These are phyloP conservation scores for Microchirus variegatus DNA, from an alignment of 2,797 vertebrate genomes.

Conservation along the genomic window DNA sequence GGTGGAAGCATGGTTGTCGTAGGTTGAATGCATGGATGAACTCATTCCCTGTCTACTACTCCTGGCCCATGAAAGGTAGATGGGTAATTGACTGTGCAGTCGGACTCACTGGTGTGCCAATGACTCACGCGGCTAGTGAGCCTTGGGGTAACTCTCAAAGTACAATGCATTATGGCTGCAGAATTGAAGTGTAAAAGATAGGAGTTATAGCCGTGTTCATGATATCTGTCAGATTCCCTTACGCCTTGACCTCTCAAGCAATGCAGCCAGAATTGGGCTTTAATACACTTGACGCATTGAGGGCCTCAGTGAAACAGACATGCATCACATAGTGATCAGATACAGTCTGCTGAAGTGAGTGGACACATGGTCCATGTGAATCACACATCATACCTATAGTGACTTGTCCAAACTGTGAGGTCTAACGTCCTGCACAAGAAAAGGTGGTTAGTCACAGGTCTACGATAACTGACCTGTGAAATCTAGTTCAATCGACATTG, in stretches of 20 bases:
- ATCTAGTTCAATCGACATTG: too few species aligned
- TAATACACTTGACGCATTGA: constrained; percentile 56
- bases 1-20: constrained; percentile 61
- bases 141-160: constrained; percentile 71
- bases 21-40: constrained; percentile 81
- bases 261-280: constrained; percentile 51
- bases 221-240: constrained; percentile 69
- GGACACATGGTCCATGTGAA: constrained; percentile 51
- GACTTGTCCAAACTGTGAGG: constrained; percentile 17
- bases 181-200: constrained; percentile 62
- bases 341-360: constrained; percentile 53
- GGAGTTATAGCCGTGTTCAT: constrained; percentile 62
- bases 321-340: constrained; percentile 63
- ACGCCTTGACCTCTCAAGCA: constrained; percentile 69
- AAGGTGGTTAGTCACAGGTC: neutral
- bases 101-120: constrained; percentile 78
- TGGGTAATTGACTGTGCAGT: constrained; percentile 84
- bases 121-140: constrained; percentile 71
- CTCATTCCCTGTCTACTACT: constrained; percentile 73
- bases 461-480: neutral
- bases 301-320: constrained; percentile 57
- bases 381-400: constrained; percentile 26
- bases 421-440: neutral
- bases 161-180: constrained; percentile 53
- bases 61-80: constrained; percentile 73